Evolutionary conservation across 1,140 invertebrate genomes (phyloP).

Genomic region (Brachystomella parvula): DNA sequence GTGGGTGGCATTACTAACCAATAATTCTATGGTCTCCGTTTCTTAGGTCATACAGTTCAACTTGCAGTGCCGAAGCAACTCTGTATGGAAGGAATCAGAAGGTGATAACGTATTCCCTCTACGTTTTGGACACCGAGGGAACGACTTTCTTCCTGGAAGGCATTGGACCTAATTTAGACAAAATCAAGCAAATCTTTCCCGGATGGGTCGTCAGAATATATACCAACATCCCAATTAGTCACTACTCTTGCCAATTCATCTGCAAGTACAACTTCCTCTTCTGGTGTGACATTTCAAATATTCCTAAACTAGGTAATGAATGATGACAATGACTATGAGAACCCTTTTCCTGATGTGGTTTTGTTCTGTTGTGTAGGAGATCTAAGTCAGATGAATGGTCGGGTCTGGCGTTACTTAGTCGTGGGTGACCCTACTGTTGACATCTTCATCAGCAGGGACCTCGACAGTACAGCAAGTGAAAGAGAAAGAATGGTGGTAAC

Average conservation of each 20-base stretch:
- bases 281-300: constrained; percentile 8
- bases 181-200: background rate
- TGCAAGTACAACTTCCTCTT: background rate
- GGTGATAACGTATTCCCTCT: constrained; percentile 6
- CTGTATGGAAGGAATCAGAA: constrained; percentile 14
- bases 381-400: background rate
- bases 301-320: background rate
- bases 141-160: background rate
- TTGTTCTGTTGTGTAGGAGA: background rate
- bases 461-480: constrained; percentile 26
- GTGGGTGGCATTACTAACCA: no score
- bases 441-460: constrained; percentile 28
- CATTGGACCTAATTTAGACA: background rate
- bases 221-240: background rate
- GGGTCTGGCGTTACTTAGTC: constrained; percentile 34
- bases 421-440: constrained; percentile 34
- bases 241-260: background rate
- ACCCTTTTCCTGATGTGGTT: background rate
- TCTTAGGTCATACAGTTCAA: background rate
- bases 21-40: no score
- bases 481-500: constrained; percentile 31
- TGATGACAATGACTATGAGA: background rate
- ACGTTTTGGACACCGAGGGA: background rate
- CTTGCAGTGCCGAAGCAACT: background rate
- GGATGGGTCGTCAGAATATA: constrained; percentile 3